Conservation (phyloP, 1,140 invertebrate species). For the Microplitis demolitor region DNA sequence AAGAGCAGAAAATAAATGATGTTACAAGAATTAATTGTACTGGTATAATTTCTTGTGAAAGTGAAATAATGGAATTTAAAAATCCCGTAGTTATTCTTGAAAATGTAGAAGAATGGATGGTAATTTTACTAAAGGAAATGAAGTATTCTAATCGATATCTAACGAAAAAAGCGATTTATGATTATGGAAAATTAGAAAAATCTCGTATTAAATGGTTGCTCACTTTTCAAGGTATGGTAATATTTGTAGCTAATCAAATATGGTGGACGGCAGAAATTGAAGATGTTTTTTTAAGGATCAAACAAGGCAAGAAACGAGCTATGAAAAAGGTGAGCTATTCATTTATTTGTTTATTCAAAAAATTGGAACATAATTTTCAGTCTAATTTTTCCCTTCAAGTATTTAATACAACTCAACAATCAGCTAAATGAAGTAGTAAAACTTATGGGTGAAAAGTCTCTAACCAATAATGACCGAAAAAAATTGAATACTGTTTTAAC, state of each 20-base stretch:
- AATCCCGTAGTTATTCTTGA: slow-evolving; percentile 64
- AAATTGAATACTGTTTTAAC: slow-evolving; percentile 89
- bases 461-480: slow-evolving; percentile 79
- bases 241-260: slow-evolving; percentile 82
- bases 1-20: slow-evolving; percentile 53
- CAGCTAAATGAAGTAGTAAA: slow-evolving; percentile 86
- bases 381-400: slow-evolving; percentile 47
- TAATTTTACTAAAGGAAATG: slow-evolving; percentile 81
- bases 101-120: slow-evolving; percentile 91
- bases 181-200: slow-evolving; percentile 75
- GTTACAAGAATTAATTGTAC: slow-evolving; percentile 69
- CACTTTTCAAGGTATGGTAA: slow-evolving; percentile 87
- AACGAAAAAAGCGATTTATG: slow-evolving; percentile 85
- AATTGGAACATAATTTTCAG: neutral
- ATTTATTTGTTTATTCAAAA: neutral
- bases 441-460: slow-evolving; percentile 75
- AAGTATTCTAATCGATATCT: slow-evolving; percentile 80
- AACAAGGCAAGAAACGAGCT: slow-evolving; percentile 77
- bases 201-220: slow-evolving; percentile 82
- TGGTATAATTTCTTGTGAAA: slow-evolving; percentile 85
- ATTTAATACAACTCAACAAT: slow-evolving; percentile 76
- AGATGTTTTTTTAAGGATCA: slow-evolving; percentile 80
- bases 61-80: slow-evolving; percentile 85
- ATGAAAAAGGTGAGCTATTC: slow-evolving; percentile 75
- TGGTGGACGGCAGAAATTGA: slow-evolving; percentile 96